Base-by-base conservation (phyloP, 1,140 invertebrate genomes). In the Thaumatotibia leucotreta region DNA sequence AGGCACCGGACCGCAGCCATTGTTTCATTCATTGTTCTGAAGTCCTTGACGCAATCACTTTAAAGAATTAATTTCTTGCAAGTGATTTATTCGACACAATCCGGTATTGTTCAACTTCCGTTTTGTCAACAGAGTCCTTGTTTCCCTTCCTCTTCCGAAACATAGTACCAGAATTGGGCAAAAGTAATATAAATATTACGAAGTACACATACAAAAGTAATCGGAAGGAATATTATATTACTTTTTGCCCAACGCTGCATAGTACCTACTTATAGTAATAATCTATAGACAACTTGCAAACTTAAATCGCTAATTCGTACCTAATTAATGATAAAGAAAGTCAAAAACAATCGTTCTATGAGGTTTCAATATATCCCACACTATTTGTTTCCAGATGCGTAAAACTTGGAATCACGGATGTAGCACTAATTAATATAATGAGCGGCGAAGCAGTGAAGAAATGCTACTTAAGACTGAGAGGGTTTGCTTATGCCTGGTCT, bases 1-100 rank as follows among this genome's bases (percentile, higher is more conserved):
- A 80, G 76, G 71, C 74, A 82, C 69, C 73, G 79, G 77, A 77
- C 74, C 77, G 76, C 49, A 70, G 49, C 77, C 69, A 89, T 89
- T 89, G 87, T 89, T 80, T 74, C 68, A 62, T 77, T 72, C 79
- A 88, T 88, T 89, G 83, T 86, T 83, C 80, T 85, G 75, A 79
- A 73, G 84, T 81, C 87, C 86, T 89, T 89, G 80, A 79, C 75
- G 82, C 74, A 76, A 81, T 75, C 77, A 73, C 74, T 82, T 75
- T 74, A 77, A 27, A 39, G 24, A 27, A 58, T 58, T 58, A 58
- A 58, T 58, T 22, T 64, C 33, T 64, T 50, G 27, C 63, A 64
- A 45, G 11, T 54, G 22, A 17, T 58, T 17, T 58, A 31, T 54
- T 23, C 23, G 50, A 24, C 50, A 54, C 50, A 54, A 54, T 58